A percentile compares a stretch with the other conserved stretches of the same genome.
Conservation (phyloP, 2,113 vertebrate genomes). For the Isichthys henryi region DNA sequence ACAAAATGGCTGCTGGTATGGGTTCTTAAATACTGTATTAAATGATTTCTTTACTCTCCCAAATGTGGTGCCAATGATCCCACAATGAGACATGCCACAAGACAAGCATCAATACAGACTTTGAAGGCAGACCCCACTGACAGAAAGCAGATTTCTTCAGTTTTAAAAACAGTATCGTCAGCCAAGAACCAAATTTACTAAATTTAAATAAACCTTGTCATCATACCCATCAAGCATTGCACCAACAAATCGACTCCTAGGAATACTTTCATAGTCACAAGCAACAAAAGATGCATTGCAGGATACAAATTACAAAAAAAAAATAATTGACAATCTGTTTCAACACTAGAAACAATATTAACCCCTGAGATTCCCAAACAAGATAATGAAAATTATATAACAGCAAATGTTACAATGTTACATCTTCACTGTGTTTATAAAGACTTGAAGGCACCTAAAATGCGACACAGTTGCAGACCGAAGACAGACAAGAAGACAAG, state of each 20-base stretch:
- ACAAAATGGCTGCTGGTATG: neutral
- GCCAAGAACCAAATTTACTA: slow-evolving; percentile 42
- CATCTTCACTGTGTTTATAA: slow-evolving; percentile 35
- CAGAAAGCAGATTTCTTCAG: slow-evolving; percentile 9
- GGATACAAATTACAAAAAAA: slow-evolving; percentile 60
- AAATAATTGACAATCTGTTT: slow-evolving; percentile 45
- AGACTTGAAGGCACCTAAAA: slow-evolving; percentile 62
- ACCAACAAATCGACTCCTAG: slow-evolving; percentile 57
- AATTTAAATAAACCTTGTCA: slow-evolving; percentile 40
- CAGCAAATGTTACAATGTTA: slow-evolving; percentile 35
- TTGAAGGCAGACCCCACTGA: neutral
- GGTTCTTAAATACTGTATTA: neutral
- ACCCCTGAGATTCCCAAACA: slow-evolving; percentile 55
- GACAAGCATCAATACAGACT: slow-evolving; percentile 2
- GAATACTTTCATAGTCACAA: slow-evolving; percentile 60
- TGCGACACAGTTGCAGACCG: neutral
- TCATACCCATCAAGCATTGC: slow-evolving; percentile 43
- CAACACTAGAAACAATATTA: slow-evolving; percentile 27
- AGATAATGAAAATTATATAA: slow-evolving; percentile 35
- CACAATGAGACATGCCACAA: neutral
- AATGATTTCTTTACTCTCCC: neutral
- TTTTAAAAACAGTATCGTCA: slow-evolving; percentile 52
- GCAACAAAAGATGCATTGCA: slow-evolving; percentile 66
- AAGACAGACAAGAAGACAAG: neutral
- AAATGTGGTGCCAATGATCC: neutral